A percentile compares a stretch with the other conserved stretches of the same genome.
These are phyloP conservation scores for Hypselothyrea guttata DNA, from an alignment of 2,888 invertebrate genomes.

Conservation along the genomic window DNA sequence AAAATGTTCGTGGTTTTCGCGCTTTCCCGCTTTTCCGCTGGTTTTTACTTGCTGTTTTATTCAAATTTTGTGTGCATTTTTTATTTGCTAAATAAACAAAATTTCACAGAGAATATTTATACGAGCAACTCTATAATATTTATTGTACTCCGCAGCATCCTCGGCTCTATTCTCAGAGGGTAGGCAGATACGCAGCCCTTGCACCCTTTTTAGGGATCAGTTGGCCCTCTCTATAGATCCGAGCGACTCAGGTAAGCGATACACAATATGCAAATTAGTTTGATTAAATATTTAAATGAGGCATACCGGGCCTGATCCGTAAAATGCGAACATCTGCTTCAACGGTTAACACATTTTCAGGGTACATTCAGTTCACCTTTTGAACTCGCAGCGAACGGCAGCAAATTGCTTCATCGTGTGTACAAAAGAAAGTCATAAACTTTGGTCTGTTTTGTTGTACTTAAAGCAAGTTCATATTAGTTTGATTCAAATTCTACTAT, in stretches of 20 bases:
- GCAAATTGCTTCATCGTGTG: slow-evolving; percentile 39
- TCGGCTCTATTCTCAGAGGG: background rate
- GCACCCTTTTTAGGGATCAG: slow-evolving; percentile 31
- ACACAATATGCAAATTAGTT: slow-evolving; percentile 70
- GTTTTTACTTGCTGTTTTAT: slow-evolving; percentile 66
- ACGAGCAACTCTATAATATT: slow-evolving; percentile 16
- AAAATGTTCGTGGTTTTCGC: slow-evolving; percentile 74
- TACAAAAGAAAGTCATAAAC: background rate
- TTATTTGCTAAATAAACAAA: slow-evolving; percentile 68
- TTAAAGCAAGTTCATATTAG: background rate
- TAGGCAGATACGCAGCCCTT: slow-evolving; percentile 23
- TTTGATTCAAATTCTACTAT: background rate
- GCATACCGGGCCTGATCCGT: slow-evolving; percentile 27
- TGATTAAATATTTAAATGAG: slow-evolving; percentile 75
- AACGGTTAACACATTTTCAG: slow-evolving; percentile 47
- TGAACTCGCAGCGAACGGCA: slow-evolving; percentile 51
- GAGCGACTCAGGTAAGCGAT: slow-evolving; percentile 63
- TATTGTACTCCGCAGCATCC: slow-evolving; percentile 2
- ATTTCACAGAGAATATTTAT: slow-evolving; percentile 33
- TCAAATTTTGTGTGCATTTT: slow-evolving; percentile 74
- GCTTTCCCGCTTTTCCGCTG: slow-evolving; percentile 47
- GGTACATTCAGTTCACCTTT: slow-evolving; percentile 57
- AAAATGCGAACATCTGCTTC: slow-evolving; percentile 61
- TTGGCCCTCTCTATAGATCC: slow-evolving; percentile 67
- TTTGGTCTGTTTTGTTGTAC: too few relatives aligned